A percentile compares a stretch with the other conserved stretches of the same genome.
These are phyloP conservation scores for Alaudala cheleensis DNA, from an alignment of 2,113 vertebrate species.

Conservation along the genomic window DNA sequence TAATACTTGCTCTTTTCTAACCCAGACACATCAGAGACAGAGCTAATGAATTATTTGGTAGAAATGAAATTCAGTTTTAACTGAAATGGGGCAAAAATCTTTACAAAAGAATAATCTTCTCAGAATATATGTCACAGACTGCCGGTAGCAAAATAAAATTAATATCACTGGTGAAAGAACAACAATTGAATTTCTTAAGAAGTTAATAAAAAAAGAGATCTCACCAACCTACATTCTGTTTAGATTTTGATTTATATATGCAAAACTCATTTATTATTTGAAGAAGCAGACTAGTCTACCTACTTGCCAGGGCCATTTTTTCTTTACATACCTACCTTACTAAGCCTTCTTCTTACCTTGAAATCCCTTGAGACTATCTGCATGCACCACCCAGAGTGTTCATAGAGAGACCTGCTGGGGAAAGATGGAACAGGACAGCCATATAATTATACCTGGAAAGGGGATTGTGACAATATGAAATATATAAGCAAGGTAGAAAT, in stretches of 20 bases:
- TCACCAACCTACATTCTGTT: background rate
- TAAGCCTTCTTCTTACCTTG: background rate
- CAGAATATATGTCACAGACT: background rate
- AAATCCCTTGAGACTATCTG: background rate
- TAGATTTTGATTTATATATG: background rate
- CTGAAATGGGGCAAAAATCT: background rate
- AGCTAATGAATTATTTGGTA: constrained; percentile 4
- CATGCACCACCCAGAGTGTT: fast-evolving
- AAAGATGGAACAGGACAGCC: no score
- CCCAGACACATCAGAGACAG: background rate
- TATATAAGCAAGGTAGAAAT: no score
- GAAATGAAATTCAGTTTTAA: constrained; percentile 6
- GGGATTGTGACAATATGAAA: no score
- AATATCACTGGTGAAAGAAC: background rate
- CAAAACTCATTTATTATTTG: background rate
- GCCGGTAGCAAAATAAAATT: background rate
- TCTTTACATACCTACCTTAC: background rate
- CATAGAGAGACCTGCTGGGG: background rate
- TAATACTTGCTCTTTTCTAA: background rate
- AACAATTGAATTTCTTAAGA: background rate
- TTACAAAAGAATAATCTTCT: background rate
- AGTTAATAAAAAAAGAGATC: constrained; percentile 8
- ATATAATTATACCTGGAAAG: no score
- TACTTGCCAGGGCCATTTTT: background rate
- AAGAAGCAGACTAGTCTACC: background rate